These are phyloP conservation scores for Drosophila recens DNA, from an alignment of 2,888 invertebrate species.

Conservation along the genomic window DNA sequence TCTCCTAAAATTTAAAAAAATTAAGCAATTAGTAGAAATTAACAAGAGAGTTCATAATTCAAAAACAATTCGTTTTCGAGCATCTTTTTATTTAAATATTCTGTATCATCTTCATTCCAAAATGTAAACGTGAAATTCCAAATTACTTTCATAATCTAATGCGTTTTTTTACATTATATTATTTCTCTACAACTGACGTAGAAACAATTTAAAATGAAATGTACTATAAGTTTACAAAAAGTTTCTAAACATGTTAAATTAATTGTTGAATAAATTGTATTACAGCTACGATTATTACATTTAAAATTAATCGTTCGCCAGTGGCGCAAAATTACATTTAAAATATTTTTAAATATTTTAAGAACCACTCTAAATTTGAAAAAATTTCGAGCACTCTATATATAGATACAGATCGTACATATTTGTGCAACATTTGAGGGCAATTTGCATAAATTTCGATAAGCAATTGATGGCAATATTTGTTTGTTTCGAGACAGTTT, in stretches of 20 bases:
- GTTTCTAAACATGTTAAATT: not conserved
- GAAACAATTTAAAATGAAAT: no score
- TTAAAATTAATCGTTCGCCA: no score
- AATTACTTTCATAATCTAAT: no score
- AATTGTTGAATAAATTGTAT: not conserved
- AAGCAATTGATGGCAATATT: constrained; percentile 55
- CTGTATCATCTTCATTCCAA: no score
- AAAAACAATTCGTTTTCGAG: not conserved
- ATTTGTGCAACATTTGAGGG: constrained; percentile 33
- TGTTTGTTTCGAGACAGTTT: constrained; percentile 10
- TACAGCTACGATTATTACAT: not conserved
- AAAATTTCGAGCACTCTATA: constrained; percentile 13
- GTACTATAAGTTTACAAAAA: no score
- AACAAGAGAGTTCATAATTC: not conserved
- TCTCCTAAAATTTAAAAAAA: not conserved
- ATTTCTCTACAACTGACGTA: no score
- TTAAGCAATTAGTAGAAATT: not conserved
- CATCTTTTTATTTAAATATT: no score
- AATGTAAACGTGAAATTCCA: no score
- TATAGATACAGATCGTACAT: constrained; percentile 21
- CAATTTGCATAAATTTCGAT: constrained; percentile 65
- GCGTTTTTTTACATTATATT: no score
- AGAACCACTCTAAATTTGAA: not conserved
- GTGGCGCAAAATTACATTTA: not conserved
- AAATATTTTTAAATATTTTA: not conserved